Evolutionary conservation across 1,140 invertebrate species (phyloP).

Genomic region (Hesperophylax magnus): DNA sequence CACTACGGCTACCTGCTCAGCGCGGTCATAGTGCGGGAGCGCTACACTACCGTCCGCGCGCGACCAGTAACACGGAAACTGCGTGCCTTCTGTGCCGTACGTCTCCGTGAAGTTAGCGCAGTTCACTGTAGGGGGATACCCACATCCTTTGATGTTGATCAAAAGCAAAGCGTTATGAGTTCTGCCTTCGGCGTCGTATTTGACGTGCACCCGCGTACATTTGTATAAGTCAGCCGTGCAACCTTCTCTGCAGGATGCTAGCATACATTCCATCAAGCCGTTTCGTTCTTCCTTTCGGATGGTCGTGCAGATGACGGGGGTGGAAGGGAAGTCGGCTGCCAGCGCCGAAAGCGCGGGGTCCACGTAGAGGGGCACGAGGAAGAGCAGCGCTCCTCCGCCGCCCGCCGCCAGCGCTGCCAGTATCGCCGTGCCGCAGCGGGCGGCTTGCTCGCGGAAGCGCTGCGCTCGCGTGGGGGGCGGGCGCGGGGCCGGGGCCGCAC

Average conservation of each 20-base stretch:
- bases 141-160: constrained; percentile 79
- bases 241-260: constrained; percentile 89
- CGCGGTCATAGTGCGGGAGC: constrained; percentile 83
- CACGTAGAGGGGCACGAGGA: constrained; percentile 90
- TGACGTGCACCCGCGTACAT: constrained; percentile 89
- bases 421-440: constrained; percentile 85
- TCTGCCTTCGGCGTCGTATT: constrained; percentile 72
- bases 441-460: constrained; percentile 77
- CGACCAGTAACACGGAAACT: constrained; percentile 89
- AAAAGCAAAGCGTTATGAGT: constrained; percentile 65
- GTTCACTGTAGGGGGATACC: constrained; percentile 89
- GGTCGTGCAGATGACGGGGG: constrained; percentile 84
- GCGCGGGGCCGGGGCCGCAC: constrained; percentile 9
- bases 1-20: constrained; percentile 83
- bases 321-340: constrained; percentile 84
- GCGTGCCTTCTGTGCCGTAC: constrained; percentile 82
- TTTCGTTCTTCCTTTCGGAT: constrained; percentile 81
- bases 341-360: constrained; percentile 91
- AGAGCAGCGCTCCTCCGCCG: constrained; percentile 85
- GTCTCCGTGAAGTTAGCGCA: constrained; percentile 86
- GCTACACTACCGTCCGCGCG: constrained; percentile 85
- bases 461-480: constrained; percentile 76
- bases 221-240: constrained; percentile 90
- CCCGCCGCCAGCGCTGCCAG: constrained; percentile 84
- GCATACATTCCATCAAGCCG: constrained; percentile 87